Evolutionary conservation across 2,888 invertebrate species (phyloP), one percentile per base, ranked within the genome.

Genomic region (Nomada fucata): DNA sequence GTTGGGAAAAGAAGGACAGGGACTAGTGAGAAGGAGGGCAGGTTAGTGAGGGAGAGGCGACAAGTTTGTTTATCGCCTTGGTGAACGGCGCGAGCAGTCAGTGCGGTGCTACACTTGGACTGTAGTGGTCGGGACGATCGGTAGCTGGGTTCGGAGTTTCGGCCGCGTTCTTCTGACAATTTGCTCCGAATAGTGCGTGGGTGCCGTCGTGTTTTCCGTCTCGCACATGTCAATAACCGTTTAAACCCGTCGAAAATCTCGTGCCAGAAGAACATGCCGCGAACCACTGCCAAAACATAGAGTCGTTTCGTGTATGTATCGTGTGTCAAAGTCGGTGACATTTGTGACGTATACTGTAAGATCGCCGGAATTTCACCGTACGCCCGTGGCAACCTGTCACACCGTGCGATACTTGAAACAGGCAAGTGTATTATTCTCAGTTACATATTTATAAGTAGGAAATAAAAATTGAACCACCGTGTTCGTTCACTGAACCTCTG

Each of bases 11-110:
- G 79, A 75, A 79, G 68, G 76, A 73, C 57, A 69, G 65, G 3
- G 57, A 50, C 67, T 57, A 69, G 50, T 36, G 75, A 53, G 70
- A 79, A 76, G 79, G 83, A 82, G 72, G 72, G 73, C 47, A 77
- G 59, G 68, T 15, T 60, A 57, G 82, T 53, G 89, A 90, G 89
- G 90, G 90, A 90, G 90, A 90, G 88, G 89, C 89, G 89, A 88
- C 81, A 91, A 90, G 92, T 93, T 93, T 93, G 93, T 93, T 93
- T 93, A 93, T 93, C 91, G 92, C 90, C 89, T 88, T 90, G 91
- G 90, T 89, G 89, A 89, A 89, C 88, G 88, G 88, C 86, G 88
- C 88, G 90, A 85, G 88, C 86, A 90, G 90, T 92, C 91, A 93
- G 93, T 93, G 91, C 91, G 91, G 92, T 91, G 91, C 90, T 90